Conservation (phyloP, 2,888 invertebrate species). For the Leuctra nigra region DNA sequence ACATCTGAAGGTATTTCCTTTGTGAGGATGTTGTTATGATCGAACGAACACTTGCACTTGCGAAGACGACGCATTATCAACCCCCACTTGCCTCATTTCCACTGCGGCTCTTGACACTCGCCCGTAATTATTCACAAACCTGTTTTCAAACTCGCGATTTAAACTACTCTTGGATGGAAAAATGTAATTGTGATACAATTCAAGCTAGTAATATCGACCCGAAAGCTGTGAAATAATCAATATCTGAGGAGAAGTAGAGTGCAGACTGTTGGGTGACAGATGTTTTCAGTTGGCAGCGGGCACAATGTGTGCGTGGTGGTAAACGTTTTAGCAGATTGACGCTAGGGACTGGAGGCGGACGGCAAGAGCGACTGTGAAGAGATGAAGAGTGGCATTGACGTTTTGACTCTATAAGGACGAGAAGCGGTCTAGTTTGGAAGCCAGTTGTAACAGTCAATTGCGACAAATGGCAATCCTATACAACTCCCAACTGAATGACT, state of each 20-base stretch:
- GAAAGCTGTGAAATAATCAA: no score
- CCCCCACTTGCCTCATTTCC: neutral
- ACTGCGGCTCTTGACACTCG: neutral
- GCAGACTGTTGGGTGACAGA: neutral
- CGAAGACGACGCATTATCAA: slow-evolving; percentile 7
- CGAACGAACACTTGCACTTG: no score
- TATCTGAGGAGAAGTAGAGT: neutral
- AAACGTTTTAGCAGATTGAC: neutral
- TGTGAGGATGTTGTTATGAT: slow-evolving; percentile 2
- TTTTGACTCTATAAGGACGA: slow-evolving; percentile 1
- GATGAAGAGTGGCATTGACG: neutral
- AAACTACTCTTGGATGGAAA: no score
- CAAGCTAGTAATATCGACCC: no score
- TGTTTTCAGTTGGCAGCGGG: neutral
- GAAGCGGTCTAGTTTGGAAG: no score
- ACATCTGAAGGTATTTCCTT: slow-evolving; percentile 15
- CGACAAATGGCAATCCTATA: neutral
- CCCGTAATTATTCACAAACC: slow-evolving; percentile 3
- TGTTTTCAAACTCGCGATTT: slow-evolving; percentile 8
- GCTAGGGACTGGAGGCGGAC: no score
- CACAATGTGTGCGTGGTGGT: neutral
- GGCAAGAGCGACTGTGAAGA: no score
- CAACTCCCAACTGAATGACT: neutral
- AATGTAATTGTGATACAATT: no score
- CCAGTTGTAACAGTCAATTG: neutral